phyloP scores from a whole-genome alignment of 2,888 invertebrate genomes.

The Phoronis australis region DNA sequence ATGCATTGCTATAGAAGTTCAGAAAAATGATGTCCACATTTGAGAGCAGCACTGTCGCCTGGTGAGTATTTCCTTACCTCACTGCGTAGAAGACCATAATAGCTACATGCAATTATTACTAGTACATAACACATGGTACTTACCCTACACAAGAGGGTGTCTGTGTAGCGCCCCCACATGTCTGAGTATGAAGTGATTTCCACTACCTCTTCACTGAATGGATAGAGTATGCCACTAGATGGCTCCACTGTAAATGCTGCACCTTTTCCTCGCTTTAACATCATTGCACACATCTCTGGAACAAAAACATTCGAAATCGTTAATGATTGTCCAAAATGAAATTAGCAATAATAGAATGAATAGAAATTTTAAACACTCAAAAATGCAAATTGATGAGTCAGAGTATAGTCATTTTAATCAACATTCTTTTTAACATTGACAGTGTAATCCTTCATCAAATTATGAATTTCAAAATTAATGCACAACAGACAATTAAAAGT shows the following conservation, averaged over 20 bases:
- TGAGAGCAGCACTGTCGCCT: too few species aligned
- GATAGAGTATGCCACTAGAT: conserved; percentile 27
- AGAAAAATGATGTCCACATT: too few species aligned
- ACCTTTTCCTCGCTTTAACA: conserved; percentile 37
- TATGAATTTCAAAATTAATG: too few species aligned
- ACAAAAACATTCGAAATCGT: not conserved
- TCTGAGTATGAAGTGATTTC: conserved; percentile 40
- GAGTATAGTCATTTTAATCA: too few species aligned
- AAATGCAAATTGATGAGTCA: not conserved
- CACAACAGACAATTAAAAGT: too few species aligned
- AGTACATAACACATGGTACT: too few species aligned
- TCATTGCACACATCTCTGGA: conserved; percentile 31
- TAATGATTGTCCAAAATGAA: not conserved
- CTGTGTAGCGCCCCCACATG: conserved; percentile 49
- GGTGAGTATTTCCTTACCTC: too few species aligned
- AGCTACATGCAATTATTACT: too few species aligned
- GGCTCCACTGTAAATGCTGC: conserved; percentile 39
- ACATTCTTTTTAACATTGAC: too few species aligned
- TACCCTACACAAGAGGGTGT: conserved; percentile 39
- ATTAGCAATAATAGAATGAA: not conserved
- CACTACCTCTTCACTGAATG: conserved; percentile 34
- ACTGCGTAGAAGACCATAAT: too few species aligned
- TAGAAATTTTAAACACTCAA: not conserved
- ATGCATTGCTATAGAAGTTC: too few species aligned
- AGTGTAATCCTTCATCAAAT: too few species aligned